Conservation (phyloP, 2,113 vertebrate genomes). For the Gopherus flavomarginatus region DNA sequence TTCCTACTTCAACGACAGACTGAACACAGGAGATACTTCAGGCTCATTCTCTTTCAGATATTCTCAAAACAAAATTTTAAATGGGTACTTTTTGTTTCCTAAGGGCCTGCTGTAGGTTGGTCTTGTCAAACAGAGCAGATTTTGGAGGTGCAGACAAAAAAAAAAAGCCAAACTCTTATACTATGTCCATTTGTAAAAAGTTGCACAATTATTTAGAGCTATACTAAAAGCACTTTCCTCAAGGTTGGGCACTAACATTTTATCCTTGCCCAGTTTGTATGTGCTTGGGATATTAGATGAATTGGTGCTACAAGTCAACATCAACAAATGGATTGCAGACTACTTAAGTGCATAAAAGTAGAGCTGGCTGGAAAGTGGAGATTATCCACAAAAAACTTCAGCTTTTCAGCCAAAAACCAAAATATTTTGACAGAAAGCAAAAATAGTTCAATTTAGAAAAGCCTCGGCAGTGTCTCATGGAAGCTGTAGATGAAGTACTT, state of each 20-base stretch:
- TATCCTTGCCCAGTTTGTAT: rapidly evolving
- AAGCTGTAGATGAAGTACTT: not conserved
- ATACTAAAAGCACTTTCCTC: not conserved
- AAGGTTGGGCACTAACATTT: not conserved
- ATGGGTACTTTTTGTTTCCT: not conserved
- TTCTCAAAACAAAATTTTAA: not conserved
- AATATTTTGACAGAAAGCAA: not conserved
- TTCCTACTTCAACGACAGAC: not conserved
- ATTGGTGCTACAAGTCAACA: not conserved
- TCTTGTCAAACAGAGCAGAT: not conserved
- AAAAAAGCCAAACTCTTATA: not conserved
- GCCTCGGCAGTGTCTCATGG: not conserved
- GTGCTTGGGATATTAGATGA: not conserved
- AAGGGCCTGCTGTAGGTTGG: not conserved
- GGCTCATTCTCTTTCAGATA: not conserved
- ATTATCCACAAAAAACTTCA: not conserved
- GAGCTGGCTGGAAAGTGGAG: not conserved
- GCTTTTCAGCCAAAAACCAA: not conserved
- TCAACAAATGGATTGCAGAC: rapidly evolving
- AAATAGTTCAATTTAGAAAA: not conserved
- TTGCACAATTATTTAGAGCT: not conserved
- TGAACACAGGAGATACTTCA: not conserved
- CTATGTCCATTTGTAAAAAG: not conserved
- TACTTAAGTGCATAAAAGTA: rapidly evolving
- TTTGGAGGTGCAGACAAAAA: rapidly evolving